Conservation (phyloP, 2,113 vertebrate species). For the Psittacula cyanocephala region DNA sequence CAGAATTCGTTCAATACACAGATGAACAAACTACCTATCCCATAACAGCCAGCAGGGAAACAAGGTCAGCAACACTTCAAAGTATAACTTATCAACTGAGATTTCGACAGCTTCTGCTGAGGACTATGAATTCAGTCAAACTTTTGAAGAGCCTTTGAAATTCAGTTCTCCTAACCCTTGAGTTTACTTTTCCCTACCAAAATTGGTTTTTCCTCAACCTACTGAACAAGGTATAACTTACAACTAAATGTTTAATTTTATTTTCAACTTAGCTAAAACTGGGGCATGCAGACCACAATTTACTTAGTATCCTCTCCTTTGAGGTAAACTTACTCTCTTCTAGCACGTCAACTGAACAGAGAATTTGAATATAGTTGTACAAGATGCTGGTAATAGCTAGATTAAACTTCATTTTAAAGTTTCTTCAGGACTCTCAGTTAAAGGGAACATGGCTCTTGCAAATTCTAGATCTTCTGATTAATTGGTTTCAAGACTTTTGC, state of each 20-base stretch:
- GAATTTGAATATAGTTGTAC: neutral
- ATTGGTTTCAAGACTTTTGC: neutral
- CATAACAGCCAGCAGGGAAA: neutral
- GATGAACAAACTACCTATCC: neutral
- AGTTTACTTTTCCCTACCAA: neutral
- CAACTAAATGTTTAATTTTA: neutral
- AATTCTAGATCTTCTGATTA: neutral
- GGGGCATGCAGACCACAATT: neutral
- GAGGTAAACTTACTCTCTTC: neutral
- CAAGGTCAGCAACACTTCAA: neutral
- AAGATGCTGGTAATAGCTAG: neutral
- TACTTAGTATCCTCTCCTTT: neutral
- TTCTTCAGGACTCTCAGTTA: neutral
- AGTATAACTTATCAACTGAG: neutral
- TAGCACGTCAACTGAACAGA: neutral
- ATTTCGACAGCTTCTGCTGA: neutral
- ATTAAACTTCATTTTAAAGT: neutral
- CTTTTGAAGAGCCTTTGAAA: neutral
- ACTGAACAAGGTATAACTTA: neutral
- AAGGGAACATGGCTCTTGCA: neutral
- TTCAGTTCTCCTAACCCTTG: neutral
- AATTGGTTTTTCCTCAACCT: neutral
- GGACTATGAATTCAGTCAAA: neutral
- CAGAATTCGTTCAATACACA: neutral
- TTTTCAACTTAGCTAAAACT: neutral